phyloP scores from a whole-genome alignment of 2,888 invertebrate species.

The Pasiphila rectangulata region DNA sequence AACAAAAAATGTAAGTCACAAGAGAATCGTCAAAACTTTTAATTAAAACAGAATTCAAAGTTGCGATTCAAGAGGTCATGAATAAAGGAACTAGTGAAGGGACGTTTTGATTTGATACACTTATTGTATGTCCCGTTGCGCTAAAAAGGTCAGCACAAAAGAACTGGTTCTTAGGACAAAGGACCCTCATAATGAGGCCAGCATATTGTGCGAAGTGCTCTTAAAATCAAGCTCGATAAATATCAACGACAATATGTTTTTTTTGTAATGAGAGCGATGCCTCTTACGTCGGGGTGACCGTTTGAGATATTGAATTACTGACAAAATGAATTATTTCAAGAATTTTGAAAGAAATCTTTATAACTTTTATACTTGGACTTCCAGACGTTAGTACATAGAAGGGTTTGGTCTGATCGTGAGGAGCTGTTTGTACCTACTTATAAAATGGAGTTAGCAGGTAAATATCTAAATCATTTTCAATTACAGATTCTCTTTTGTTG shows the following conservation, averaged over 20 bases:
- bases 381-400: not conserved
- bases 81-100: conserved; percentile 66
- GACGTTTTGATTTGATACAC: conserved; percentile 77
- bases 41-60: conserved; percentile 56
- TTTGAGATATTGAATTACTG: conserved; percentile 35
- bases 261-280: conserved; percentile 57
- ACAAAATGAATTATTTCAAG: conserved; percentile 1
- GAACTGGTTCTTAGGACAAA: conserved; percentile 80
- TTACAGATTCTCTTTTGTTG: too few species aligned
- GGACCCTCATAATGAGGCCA: conserved; percentile 78
- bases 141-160: conserved; percentile 61
- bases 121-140: conserved; percentile 70
- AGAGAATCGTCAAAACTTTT: conserved; percentile 24
- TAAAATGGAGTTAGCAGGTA: too few species aligned
- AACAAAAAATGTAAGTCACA: conserved; percentile 16
- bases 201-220: conserved; percentile 75
- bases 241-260: conserved; percentile 73
- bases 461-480: too few species aligned
- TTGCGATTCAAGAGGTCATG: conserved; percentile 62
- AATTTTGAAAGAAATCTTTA: not conserved
- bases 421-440: too few species aligned
- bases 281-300: conserved; percentile 42
- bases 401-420: too few species aligned
- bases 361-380: not conserved
- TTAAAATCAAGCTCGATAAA: conserved; percentile 62